Base-by-base conservation (phyloP, 2,113 vertebrate species). In the Pedetes capensis region DNA sequence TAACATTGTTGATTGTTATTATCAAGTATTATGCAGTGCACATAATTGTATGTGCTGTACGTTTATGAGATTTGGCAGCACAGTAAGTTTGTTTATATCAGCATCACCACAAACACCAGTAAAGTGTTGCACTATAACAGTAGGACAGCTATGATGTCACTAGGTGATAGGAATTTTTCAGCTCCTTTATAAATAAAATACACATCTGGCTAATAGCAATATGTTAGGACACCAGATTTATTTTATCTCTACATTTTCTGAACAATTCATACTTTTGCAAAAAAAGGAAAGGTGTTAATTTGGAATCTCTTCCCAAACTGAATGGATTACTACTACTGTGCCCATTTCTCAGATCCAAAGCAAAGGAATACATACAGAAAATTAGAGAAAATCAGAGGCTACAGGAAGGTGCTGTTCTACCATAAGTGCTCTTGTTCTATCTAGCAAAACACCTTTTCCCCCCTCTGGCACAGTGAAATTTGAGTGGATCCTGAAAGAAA, bases 281-380 rank as follows among this genome's bases (percentile, higher is more conserved):
- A 95, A 89, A 37, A 89, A 72, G n/a, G 11, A 72, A 96, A 91
- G 51, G 29, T 47, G 27, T 11, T 92, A 37, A 75, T 87, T 79
- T 79, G 22, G 20, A 89, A 83, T 94, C 59, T 82, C 9, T 39
- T 87, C 32, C 59, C 16, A 80, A 76, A n/a, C 1, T 29, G 25
- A 89, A 75, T 22, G 80, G 8, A 47, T 75, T 42, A 68, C 42
- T 71, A 63, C 23, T 51, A 68, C 47, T n/a, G 5, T 8, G 71
- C 86, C 16, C 80, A 83, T 89, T 90, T 89, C 34, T 89, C 84
- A 51, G 14, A 78, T 78, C 14, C 49, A 57, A 64, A 96, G 29
- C 34, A 79, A 76, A 61, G n/a, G n/a, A 66, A 78, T 71, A 44
- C 18, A 59, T 44, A 39, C 4, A 37, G 17, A 94, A 71, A 18